Base-by-base conservation (phyloP, 2,797 vertebrate species). In the Cirrhinus mrigala region DNA sequence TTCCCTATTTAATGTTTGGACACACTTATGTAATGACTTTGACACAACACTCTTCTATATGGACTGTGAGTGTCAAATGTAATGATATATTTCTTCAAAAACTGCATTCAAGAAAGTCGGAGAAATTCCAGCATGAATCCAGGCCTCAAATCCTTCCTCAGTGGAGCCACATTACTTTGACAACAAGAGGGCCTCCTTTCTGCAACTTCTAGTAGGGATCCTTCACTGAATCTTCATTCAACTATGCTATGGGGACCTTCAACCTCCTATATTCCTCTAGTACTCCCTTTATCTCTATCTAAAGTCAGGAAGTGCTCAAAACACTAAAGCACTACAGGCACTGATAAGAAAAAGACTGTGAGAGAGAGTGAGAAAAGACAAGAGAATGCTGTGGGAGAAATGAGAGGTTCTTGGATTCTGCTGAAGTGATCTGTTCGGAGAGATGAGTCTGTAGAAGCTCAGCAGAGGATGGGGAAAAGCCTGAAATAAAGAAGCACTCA, bases 401-500 rank as follows among this genome's bases (percentile, higher is more conserved):
- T 29, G 29, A 62, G 62, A 52, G 79, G 62, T 87, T 75, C n/a
- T 50, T 81, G 81, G 66, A 74, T 81, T 79, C 77, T 33, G 70
- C 83, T 85, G 58, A 79, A 66, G 76, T 50, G 29, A 54, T 82
- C 16, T 66, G 10, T 83, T 37, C 4, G 69, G 56, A 79, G 48
- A 33, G 48, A 69, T 46, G 8, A 27, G 48, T 74, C 75, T 87
- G 66, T 46, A 69, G 79, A 69, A 56, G 9, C 16, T 78, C 58
- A 24, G 54, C 18, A 27, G 60, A 37, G 78, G 44, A 66, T 52
- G 60, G 79, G 70, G 56, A 80, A 78, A 70, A 71, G 64, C 14
- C 4, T 18, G 22, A 58, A 74, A 37, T 74, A 44, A 86, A 89
- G 86, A 78, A 85, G 81, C 77, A 74, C 86, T 79, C 78, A 87